Percentiles rank a stretch among this genome's conserved stretches.
phyloP scores from a whole-genome alignment of 2,888 invertebrate species.

The Drosophila leonis region DNA sequence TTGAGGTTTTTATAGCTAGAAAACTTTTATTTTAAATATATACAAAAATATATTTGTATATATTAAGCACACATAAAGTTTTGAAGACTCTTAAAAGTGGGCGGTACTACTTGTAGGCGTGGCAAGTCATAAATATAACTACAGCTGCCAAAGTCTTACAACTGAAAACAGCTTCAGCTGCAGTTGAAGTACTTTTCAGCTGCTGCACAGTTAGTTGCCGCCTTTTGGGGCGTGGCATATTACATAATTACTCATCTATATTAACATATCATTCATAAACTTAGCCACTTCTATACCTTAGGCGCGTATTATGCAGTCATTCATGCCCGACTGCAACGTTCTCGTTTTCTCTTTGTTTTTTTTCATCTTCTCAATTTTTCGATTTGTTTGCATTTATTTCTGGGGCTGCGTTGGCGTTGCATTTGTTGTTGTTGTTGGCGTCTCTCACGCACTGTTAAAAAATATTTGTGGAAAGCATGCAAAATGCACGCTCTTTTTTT shows the following conservation, averaged over 20 bases:
- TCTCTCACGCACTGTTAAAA: conserved; percentile 62
- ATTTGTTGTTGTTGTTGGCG: conserved; percentile 41
- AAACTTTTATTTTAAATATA: background rate
- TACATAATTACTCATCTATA: background rate
- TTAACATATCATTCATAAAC: background rate
- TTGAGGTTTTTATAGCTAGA: background rate
- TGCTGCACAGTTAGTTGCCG: background rate
- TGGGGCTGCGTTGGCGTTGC: conserved; percentile 56
- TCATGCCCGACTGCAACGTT: background rate
- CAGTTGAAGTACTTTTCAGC: background rate
- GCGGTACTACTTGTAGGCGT: background rate
- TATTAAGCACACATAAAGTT: background rate
- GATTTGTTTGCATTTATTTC: conserved; percentile 75
- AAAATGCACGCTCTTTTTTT: conserved; percentile 70
- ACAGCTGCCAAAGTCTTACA: background rate
- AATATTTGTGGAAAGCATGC: conserved; percentile 79
- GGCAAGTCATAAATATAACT: background rate
- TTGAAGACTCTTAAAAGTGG: background rate
- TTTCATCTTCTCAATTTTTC: conserved; percentile 31
- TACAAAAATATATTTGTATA: background rate
- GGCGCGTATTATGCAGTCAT: background rate
- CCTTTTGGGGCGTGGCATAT: background rate
- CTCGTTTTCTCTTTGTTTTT: conserved; percentile 3
- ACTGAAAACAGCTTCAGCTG: accelerated
- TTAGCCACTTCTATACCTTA: background rate